A percentile compares a stretch with the other conserved stretches of the same genome.
Conservation (phyloP, 1,140 invertebrate genomes). For the Macrobrachium rosenbergii region DNA sequence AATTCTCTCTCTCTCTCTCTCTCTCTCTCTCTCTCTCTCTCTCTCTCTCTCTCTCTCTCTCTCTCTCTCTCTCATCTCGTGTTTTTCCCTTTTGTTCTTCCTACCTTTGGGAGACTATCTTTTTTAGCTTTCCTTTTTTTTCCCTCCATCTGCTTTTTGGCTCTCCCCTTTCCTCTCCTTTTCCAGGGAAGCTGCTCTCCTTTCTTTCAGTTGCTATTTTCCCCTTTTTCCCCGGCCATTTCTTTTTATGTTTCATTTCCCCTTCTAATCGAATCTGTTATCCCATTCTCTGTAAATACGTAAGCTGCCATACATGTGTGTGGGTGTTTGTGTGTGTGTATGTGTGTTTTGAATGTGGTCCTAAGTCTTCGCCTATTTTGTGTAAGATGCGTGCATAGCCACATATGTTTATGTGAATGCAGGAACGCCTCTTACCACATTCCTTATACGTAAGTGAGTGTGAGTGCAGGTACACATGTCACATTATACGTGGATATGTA, state of each 20-base stretch:
- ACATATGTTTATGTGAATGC: no score
- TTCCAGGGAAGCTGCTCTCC: background rate
- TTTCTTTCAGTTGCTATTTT: background rate
- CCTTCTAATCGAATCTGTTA: background rate
- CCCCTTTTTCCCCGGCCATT: background rate
- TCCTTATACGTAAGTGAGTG: no score
- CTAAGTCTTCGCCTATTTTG: no score
- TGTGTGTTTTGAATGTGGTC: no score
- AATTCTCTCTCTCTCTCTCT: background rate
- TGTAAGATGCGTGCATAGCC: no score
- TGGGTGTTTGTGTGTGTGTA: no score
- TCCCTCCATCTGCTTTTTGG: background rate
- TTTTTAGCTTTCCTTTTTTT: background rate
- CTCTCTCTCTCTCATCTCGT: no score
- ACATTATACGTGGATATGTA: no score
- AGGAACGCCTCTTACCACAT: no score
- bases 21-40: background rate
- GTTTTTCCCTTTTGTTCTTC: background rate
- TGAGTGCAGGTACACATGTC: no score
- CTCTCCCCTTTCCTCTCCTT: background rate
- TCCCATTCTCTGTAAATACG: background rate
- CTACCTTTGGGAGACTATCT: background rate
- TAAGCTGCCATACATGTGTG: background rate
- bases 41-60: background rate
- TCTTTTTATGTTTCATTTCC: background rate